Evolutionary conservation across 2,113 vertebrate species (phyloP).

Genomic region (Gymnocephalus cernua): DNA sequence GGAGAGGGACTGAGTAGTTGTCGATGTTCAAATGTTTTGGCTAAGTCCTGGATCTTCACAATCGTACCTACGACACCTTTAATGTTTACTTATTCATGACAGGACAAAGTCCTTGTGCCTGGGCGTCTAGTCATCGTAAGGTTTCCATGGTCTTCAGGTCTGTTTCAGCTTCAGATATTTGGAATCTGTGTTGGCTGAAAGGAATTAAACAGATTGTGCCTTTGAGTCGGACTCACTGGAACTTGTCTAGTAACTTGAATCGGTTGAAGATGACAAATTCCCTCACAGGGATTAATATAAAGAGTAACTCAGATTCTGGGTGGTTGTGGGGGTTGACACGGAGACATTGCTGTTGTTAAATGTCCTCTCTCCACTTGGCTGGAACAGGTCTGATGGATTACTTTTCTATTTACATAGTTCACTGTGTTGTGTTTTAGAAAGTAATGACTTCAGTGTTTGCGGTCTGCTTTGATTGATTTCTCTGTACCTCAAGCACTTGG

Average conservation of each 20-base stretch:
- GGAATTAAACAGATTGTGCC: too few species aligned
- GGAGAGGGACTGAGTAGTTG: too few species aligned
- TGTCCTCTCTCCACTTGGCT: background rate
- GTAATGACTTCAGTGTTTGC: background rate
- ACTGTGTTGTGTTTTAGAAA: background rate
- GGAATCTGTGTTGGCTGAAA: background rate
- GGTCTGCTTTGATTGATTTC: background rate
- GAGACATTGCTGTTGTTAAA: background rate
- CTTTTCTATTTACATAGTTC: background rate
- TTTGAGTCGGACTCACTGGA: background rate
- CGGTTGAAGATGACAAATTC: background rate
- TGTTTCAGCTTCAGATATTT: background rate
- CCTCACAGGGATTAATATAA: background rate
- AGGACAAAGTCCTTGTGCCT: background rate
- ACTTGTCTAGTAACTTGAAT: background rate
- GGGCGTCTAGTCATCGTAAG: background rate
- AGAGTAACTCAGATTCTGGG: background rate
- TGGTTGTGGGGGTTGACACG: constrained; percentile 5
- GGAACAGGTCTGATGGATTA: constrained; percentile 20
- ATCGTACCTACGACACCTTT: too few species aligned
- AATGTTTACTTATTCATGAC: background rate
- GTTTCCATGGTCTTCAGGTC: background rate
- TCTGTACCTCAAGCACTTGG: background rate
- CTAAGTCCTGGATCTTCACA: too few species aligned
- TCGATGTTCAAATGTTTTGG: too few species aligned